Evolutionary conservation across 2,113 vertebrate genomes (phyloP).

Genomic region (Mixornis gularis): DNA sequence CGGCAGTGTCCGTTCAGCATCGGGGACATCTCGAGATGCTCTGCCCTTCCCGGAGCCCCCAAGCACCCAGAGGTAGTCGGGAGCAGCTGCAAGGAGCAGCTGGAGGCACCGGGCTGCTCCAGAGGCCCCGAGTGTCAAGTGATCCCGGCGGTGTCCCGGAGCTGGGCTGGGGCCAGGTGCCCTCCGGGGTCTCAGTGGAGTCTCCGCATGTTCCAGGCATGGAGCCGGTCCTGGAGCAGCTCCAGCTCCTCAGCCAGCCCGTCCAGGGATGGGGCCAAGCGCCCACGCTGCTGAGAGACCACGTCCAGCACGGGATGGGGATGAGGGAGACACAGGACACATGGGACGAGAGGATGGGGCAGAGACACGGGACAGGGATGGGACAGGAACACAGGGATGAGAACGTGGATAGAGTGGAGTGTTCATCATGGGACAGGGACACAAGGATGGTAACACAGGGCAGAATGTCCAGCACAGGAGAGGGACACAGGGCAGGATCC

Average conservation of each 20-base stretch:
- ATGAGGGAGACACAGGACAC: neutral
- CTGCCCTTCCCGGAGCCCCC: neutral
- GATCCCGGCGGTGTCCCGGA: fast-evolving
- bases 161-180: fast-evolving
- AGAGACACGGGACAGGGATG: neutral
- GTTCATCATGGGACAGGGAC: neutral
- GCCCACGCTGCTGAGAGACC: neutral
- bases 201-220: neutral
- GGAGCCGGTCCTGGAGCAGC: slow-evolving; percentile 63
- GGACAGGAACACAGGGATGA: too few relatives aligned
- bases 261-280: slow-evolving; percentile 16
- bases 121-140: fast-evolving
- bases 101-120: fast-evolving
- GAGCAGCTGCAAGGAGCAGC: neutral
- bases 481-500: neutral
- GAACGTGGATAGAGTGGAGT: neutral
- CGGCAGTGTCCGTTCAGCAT: fast-evolving
- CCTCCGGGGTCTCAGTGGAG: neutral
- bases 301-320: fast-evolving
- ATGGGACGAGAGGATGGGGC: fast-evolving
- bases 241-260: slow-evolving; percentile 62
- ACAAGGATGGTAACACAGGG: neutral
- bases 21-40: neutral
- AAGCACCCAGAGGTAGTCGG: fast-evolving
- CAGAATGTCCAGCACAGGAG: neutral